Percentiles rank a stretch among this genome's conserved stretches.
Conservation (phyloP, 2,888 invertebrate genomes). For the Tetrapedia diversipes region DNA sequence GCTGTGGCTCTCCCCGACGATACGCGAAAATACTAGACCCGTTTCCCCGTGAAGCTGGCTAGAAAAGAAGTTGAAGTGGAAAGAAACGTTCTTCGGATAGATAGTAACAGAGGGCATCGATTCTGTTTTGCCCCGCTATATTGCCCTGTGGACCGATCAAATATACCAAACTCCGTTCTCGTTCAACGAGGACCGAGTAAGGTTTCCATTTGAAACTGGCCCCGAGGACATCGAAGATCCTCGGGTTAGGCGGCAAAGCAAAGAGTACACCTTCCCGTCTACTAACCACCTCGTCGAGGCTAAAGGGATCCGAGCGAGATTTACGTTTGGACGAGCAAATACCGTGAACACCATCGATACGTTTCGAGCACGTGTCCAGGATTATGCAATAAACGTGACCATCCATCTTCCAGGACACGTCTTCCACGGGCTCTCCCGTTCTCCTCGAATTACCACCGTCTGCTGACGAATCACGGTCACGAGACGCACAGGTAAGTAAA, state of each 20-base stretch:
- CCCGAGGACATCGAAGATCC: slow-evolving; percentile 42
- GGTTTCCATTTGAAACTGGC: too few relatives aligned
- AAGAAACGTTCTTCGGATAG: not conserved
- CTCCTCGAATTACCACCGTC: slow-evolving; percentile 23
- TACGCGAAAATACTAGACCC: slow-evolving; percentile 43
- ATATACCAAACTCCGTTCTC: not conserved
- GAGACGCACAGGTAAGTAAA: not conserved
- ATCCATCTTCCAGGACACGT: slow-evolving; percentile 1
- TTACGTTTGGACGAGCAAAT: slow-evolving; percentile 44
- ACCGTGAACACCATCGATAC: slow-evolving; percentile 43
- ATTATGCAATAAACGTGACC: slow-evolving; percentile 54
- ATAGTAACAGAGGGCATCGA: not conserved
- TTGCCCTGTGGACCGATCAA: not conserved
- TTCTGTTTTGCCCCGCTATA: not conserved
- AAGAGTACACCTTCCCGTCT: not conserved
- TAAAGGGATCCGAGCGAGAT: slow-evolving; percentile 44
- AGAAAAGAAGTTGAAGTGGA: slow-evolving; percentile 1
- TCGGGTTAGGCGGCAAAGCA: slow-evolving; percentile 17
- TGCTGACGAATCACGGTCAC: not conserved
- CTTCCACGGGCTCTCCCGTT: not conserved
- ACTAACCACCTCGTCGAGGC: slow-evolving; percentile 27
- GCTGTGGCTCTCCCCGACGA: slow-evolving; percentile 34
- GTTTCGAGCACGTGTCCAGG: slow-evolving; percentile 54
- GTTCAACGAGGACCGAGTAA: too few relatives aligned
- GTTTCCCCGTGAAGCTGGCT: slow-evolving; percentile 25